These are phyloP conservation scores for Incurvaria masculella DNA, from an alignment of 2,888 invertebrate species.

Conservation along the genomic window DNA sequence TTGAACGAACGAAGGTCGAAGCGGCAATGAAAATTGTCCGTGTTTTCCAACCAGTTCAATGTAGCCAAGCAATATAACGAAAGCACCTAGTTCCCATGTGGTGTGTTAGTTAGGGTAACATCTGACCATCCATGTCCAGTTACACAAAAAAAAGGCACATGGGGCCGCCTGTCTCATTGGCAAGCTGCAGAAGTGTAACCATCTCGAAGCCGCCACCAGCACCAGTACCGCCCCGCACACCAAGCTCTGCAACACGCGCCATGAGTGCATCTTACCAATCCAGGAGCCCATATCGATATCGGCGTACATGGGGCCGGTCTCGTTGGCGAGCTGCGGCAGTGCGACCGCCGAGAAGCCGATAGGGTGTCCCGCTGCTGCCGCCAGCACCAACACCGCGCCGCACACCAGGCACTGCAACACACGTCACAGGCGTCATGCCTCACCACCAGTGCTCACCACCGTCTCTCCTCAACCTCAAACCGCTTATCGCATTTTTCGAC, in stretches of 20 bases:
- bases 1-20: no score
- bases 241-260: constrained; percentile 58
- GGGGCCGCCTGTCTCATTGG: constrained; percentile 55
- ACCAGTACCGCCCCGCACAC: constrained; percentile 69
- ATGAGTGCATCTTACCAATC: constrained; percentile 60
- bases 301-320: constrained; percentile 59
- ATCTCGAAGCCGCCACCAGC: constrained; percentile 70
- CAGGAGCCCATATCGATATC: constrained; percentile 73
- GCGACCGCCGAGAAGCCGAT: constrained; percentile 76
- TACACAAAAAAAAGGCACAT: no score
- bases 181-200: constrained; percentile 71
- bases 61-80: no score
- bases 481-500: no score
- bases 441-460: no score
- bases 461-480: no score
- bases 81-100: no score
- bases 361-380: constrained; percentile 76
- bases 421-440: no score
- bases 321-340: constrained; percentile 64
- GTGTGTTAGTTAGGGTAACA: no score
- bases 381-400: constrained; percentile 65
- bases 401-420: constrained; percentile 66
- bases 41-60: no score
- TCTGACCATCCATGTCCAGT: no score
- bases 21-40: no score